Conservation (phyloP, 2,888 invertebrate species). For the Carpatolechia fugitivella region DNA sequence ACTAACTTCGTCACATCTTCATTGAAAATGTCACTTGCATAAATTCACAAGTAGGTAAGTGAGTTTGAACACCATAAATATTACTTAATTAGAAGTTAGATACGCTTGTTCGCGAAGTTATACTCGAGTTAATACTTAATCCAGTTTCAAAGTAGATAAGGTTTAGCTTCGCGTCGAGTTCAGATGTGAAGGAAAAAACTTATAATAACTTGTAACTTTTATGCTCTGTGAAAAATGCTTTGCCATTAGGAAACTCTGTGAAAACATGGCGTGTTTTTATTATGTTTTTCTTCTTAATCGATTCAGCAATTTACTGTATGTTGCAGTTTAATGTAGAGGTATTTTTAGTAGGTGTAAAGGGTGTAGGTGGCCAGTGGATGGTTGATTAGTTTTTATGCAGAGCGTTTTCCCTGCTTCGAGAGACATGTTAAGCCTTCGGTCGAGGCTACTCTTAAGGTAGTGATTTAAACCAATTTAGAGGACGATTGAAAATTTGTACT, state of each 20-base stretch:
- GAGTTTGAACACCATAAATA: constrained; percentile 41
- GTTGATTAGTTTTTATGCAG: too few species aligned
- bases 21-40: background rate
- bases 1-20: background rate
- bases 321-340: background rate
- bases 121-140: constrained; percentile 28
- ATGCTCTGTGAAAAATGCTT: constrained; percentile 2
- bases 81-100: constrained; percentile 39
- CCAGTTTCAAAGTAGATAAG: constrained; percentile 31
- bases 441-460: too few species aligned
- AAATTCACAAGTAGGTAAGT: constrained; percentile 22
- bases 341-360: too few species aligned
- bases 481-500: too few species aligned
- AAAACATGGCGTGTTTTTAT: background rate
- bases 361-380: too few species aligned
- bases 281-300: background rate
- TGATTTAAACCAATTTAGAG: too few species aligned
- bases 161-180: constrained; percentile 9
- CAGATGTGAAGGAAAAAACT: constrained; percentile 10
- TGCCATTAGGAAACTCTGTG: background rate
- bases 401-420: too few species aligned
- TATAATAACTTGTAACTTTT: constrained; percentile 8
- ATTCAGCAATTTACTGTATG: background rate
- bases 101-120: constrained; percentile 35
- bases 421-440: too few species aligned